Base-by-base conservation (phyloP, 2,797 vertebrate species). In the Phyllotis vaccarum region DNA sequence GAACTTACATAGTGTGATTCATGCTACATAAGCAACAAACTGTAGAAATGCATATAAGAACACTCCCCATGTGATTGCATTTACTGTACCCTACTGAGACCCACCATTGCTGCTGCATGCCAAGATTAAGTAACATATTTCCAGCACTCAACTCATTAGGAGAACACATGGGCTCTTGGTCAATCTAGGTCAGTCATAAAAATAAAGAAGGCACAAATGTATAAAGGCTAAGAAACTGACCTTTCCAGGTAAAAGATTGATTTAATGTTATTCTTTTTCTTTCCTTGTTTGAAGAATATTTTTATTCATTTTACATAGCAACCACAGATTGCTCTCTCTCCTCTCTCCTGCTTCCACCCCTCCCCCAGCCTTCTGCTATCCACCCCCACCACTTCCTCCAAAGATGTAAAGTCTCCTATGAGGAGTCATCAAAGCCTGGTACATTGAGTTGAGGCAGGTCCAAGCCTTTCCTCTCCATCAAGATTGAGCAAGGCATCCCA, bases 241-340 rank as follows among this genome's bases (percentile, higher is more conserved):
- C 22, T 76, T 58, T 96, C 54, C 87, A 86, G 93, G 52, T 83
- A 72, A 90, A 96, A 96, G 58, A 21, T 89, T 78, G 58, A 21
- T 87, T 78, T 91, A 72, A 92, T 96, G 87, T 52, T 86, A 91
- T 94, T 90, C n/a, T 96, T 96, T 91, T 76, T 91, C 87, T 94
- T 97, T 92, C 93, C 68, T 90, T 85, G 75, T 5, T 49, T 49
- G 9, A 49, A 49, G 5, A 49, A 49, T 49, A 49, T n/a, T n/a
- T n/a, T n/a, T n/a, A 49, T 49, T 49, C 9, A 49, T 49, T 49
- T 49, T 49, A 49, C 46, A 49, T 49, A 9, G 5, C 46, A 49
- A 49, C 46, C 46, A 49, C 9, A 49, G 46, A 49, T 49, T 49
- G 9, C 46, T 49, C 46, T 49, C 46, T 49, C 46, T 49, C 46